Base-by-base conservation (phyloP, 1,140 invertebrate genomes). In the Araneus ventricosus region DNA sequence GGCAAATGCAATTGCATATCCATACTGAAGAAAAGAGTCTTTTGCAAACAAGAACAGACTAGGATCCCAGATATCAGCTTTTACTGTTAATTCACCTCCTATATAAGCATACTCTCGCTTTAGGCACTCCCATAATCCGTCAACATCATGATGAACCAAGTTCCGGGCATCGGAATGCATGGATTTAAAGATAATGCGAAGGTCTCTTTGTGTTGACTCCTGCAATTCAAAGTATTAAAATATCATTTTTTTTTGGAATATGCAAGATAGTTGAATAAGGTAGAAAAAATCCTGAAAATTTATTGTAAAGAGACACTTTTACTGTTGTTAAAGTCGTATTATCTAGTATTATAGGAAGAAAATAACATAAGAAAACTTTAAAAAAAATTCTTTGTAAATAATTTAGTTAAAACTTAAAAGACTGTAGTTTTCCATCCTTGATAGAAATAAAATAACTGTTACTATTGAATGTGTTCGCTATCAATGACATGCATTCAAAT, bases 41-140 rank as follows among this genome's bases (percentile, higher is more conserved):
- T 57, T 41, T 2, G 86, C 82, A 34, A 94, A 94, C 5, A 85
- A 8, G 30, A 94, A 94, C 2, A 45, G 17, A 17, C 37, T 84
- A 17, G 59, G 24, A 27, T 92, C 70, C 70, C 61, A 70, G 8
- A 94, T 87, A 37, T 94, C 93, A 17, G 93, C 93, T 52, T 45
- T 7, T 0, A 94, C 87, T 3, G 93, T 94, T 41, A 94, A n/a
- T 61, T 93, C 75, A 14, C 93, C 93, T 2, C 82, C 93, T 7
- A 94, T 86, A 75, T 94, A 94, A 14, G 91, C 93, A 34, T 94
- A 94, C 52, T 92, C 67, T 34, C 90, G 22, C 39, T 30, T 39
- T 17, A 92, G 39, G 20, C 70, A 84, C 30, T 92, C 90, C 5
- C 22, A 4, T 1, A 94, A 52, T 41, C 93, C 93, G 27, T 94